phyloP scores from a whole-genome alignment of 1,140 invertebrate species.

The Diorhabda sublineata region DNA sequence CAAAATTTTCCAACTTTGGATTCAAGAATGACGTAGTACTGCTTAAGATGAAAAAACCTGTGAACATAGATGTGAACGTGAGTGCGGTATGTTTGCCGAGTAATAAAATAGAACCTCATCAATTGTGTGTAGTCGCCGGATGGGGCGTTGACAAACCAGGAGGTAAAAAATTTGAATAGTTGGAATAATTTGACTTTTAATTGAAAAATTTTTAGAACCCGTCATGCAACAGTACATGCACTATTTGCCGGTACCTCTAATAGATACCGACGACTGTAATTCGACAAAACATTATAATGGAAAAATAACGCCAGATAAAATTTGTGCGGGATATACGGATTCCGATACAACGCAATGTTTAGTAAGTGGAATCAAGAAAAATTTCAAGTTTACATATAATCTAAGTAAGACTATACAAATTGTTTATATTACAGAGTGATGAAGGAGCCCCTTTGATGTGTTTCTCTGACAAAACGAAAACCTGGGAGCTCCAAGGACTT shows the following conservation, averaged over 20 bases:
- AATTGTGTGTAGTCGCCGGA: conserved; percentile 58
- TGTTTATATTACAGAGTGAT: conserved; percentile 55
- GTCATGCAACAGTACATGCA: conserved; percentile 53
- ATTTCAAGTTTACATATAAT: conserved; percentile 11
- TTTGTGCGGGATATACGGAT: conserved; percentile 57
- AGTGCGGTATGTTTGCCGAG: conserved; percentile 56
- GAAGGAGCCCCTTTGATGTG: conserved; percentile 64
- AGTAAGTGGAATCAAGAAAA: conserved; percentile 47
- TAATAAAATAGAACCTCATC: conserved; percentile 50
- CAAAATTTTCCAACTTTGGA: conserved; percentile 58
- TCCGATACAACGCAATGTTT: conserved; percentile 57
- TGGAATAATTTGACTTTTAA: conserved; percentile 8
- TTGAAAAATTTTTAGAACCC: conserved; percentile 45
- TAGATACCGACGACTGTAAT: conserved; percentile 55
- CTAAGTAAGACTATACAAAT: background rate
- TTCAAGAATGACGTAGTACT: conserved; percentile 58
- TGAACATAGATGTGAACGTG: conserved; percentile 53
- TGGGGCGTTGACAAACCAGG: conserved; percentile 55
- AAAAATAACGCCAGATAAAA: conserved; percentile 53
- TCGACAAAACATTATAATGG: conserved; percentile 59
- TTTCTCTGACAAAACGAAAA: conserved; percentile 49
- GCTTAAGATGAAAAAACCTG: conserved; percentile 52
- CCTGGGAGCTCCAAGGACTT: conserved; percentile 60
- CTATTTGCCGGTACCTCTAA: conserved; percentile 55
- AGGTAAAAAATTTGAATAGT: conserved; percentile 31